Percentiles rank a stretch among this genome's conserved stretches.
phyloP scores from a whole-genome alignment of 1,140 invertebrate species.

The Drosophila mojavensis region DNA sequence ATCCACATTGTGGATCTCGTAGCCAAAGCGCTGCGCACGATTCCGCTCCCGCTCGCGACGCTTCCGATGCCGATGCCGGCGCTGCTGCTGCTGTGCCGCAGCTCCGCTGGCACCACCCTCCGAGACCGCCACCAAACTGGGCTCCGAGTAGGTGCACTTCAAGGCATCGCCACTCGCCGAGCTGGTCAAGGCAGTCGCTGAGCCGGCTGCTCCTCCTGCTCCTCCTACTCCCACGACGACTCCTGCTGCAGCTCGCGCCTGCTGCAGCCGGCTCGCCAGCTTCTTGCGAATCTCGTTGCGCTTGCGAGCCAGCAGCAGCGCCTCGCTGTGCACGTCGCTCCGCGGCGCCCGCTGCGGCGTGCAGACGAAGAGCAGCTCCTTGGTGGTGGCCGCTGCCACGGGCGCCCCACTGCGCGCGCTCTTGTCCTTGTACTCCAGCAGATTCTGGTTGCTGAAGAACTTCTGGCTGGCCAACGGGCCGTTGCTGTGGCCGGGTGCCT shows the following conservation, averaged over 20 bases:
- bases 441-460: constrained; percentile 82
- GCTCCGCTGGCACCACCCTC: constrained; percentile 49
- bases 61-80: constrained; percentile 85
- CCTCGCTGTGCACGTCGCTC: constrained; percentile 66
- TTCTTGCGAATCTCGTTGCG: constrained; percentile 79
- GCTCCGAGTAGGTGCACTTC: constrained; percentile 80
- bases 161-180: constrained; percentile 40
- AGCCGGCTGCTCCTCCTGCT: constrained; percentile 9
- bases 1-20: constrained; percentile 90
- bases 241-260: constrained; percentile 42
- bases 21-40: constrained; percentile 87
- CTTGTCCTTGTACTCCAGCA: constrained; percentile 72
- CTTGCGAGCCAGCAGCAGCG: constrained; percentile 68
- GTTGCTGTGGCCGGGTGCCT: constrained; percentile 43
- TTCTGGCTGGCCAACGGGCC: constrained; percentile 68
- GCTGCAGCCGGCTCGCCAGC: constrained; percentile 59
- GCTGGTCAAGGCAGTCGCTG: not conserved
- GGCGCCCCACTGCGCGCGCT: constrained; percentile 39
- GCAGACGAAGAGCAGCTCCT: constrained; percentile 81
- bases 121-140: constrained; percentile 76
- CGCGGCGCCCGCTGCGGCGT: constrained; percentile 70
- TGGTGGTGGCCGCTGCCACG: constrained; percentile 72
- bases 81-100: constrained; percentile 50
- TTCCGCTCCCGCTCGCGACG: constrained; percentile 84
- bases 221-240: constrained; percentile 17